Percentiles rank a stretch among this genome's conserved stretches.
Evolutionary conservation across 1,140 invertebrate genomes (phyloP).

Genomic region (Dysdera silvatica): DNA sequence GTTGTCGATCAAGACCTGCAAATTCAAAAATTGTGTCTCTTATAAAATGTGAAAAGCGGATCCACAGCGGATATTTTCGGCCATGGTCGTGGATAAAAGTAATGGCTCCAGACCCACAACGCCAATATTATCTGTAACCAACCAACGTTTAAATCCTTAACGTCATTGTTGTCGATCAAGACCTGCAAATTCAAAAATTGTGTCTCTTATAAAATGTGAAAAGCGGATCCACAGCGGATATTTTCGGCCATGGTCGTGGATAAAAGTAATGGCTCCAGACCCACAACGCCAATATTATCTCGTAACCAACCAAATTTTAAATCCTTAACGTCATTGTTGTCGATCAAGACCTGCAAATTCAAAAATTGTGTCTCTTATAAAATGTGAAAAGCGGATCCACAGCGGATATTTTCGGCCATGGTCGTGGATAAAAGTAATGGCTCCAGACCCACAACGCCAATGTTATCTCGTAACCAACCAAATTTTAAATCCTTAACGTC

Average conservation of each 20-base stretch:
- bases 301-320: no score
- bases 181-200: constrained; percentile 3
- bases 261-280: constrained; percentile 80
- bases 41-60: no score
- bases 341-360: neutral
- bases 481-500: constrained; percentile 63
- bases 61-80: constrained; percentile 31
- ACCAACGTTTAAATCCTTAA: constrained; percentile 62
- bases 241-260: constrained; percentile 61
- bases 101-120: constrained; percentile 80
- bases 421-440: constrained; percentile 74
- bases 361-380: no score
- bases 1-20: constrained; percentile 53
- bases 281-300: constrained; percentile 70
- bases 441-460: constrained; percentile 78
- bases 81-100: constrained; percentile 73
- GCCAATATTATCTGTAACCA: constrained; percentile 71
- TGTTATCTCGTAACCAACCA: constrained; percentile 70
- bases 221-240: constrained; percentile 31
- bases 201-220: no score
- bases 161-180: constrained; percentile 49
- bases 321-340: no score
- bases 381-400: no score
- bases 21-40: no score
- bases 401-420: constrained; percentile 49